Conservation (phyloP, 2,113 vertebrate species). For the Phrynocephalus versicolor region DNA sequence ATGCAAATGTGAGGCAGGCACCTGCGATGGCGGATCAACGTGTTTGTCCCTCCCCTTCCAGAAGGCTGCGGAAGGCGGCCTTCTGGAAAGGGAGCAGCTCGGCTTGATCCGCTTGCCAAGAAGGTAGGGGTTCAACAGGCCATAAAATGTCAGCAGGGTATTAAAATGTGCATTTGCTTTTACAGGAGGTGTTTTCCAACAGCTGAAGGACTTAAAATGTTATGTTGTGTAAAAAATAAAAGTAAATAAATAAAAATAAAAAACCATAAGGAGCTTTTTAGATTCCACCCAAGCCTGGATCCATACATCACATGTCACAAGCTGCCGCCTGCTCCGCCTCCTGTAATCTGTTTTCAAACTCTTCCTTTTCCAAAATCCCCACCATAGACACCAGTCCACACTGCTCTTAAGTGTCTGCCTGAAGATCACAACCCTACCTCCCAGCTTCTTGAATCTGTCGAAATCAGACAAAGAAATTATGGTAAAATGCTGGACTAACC, state of each 20-base stretch:
- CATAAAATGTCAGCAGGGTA: neutral
- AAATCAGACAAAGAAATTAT: neutral
- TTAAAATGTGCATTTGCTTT: neutral
- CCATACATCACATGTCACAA: neutral
- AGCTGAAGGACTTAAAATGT: neutral
- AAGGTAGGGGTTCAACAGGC: neutral
- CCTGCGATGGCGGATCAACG: neutral
- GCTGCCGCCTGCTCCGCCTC: neutral
- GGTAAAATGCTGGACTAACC: neutral
- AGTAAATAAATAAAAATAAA: too few species aligned
- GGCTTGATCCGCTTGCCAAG: neutral
- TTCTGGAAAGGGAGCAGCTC: neutral
- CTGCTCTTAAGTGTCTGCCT: neutral
- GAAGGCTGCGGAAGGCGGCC: neutral
- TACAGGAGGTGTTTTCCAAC: neutral
- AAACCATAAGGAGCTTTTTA: neutral
- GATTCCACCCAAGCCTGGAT: neutral
- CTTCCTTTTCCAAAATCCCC: neutral
- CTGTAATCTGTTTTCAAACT: neutral
- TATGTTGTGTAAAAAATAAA: too few species aligned
- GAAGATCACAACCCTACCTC: neutral
- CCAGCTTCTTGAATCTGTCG: neutral
- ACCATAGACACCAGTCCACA: too few species aligned
- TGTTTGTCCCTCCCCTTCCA: neutral
- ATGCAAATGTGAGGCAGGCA: neutral